Conservation (phyloP, 2,797 vertebrate species). For the Siniperca scherzeri region DNA sequence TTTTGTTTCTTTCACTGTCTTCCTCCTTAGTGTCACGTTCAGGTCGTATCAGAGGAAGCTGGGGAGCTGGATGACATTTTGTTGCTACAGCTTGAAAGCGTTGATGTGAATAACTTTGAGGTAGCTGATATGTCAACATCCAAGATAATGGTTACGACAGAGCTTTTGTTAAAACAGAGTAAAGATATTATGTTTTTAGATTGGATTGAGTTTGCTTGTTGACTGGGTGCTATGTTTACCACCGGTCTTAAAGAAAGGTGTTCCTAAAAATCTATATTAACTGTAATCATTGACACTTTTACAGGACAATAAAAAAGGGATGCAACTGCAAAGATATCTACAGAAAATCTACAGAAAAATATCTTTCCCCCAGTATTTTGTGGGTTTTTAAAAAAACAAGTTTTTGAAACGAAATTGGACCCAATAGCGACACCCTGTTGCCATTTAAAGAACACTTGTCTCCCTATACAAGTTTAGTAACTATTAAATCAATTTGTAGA, state of each 20-base stretch:
- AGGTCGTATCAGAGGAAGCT: conserved; percentile 16
- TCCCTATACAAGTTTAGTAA: neutral
- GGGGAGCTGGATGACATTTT: conserved; percentile 16
- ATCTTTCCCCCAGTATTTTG: neutral
- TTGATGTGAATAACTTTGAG: conserved; percentile 42
- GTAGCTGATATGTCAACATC: neutral
- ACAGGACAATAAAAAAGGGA: neutral
- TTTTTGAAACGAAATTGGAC: neutral
- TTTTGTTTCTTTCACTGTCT: neutral
- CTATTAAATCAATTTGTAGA: no score
- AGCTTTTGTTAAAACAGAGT: neutral
- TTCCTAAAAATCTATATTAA: neutral
- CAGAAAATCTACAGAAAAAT: neutral
- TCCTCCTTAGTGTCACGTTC: neutral
- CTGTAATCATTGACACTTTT: neutral
- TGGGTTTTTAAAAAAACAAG: no score
- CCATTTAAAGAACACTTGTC: neutral
- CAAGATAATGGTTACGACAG: no score
- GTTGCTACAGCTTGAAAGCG: conserved; percentile 18
- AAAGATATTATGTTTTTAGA: neutral
- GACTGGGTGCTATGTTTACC: neutral
- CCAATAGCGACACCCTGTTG: no score
- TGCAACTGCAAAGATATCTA: neutral
- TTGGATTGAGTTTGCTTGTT: neutral
- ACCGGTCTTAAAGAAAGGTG: neutral